These are phyloP conservation scores for Triplophysa rosa DNA, from an alignment of 2,113 vertebrate genomes.

Conservation along the genomic window DNA sequence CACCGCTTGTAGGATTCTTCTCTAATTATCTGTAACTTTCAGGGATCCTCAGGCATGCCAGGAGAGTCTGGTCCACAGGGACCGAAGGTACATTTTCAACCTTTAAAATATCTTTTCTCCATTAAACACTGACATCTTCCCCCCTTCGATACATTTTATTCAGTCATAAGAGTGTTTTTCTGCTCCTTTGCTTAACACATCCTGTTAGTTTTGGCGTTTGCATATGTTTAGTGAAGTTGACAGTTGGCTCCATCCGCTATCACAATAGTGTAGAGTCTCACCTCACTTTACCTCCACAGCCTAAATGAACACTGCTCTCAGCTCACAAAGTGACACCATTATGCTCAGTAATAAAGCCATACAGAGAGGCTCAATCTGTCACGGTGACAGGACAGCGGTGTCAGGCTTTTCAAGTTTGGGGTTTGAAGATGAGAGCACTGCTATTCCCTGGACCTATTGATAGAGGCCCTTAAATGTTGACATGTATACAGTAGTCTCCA, in stretches of 20 bases:
- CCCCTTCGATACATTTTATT: neutral
- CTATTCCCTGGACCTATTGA: conserved; percentile 46
- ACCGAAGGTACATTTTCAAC: conserved; percentile 79
- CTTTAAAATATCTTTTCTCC: conserved; percentile 24
- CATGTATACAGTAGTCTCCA: neutral
- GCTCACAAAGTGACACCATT: neutral
- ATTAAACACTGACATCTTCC: conserved; percentile 11
- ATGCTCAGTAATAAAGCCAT: conserved; percentile 46
- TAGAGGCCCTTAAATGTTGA: conserved; percentile 8
- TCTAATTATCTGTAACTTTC: conserved; percentile 32
- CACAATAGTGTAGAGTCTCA: conserved; percentile 4
- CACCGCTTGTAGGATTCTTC: conserved; percentile 4
- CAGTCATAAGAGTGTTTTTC: neutral
- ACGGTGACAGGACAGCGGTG: conserved; percentile 69
- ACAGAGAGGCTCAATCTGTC: conserved; percentile 72
- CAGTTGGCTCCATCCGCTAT: conserved; percentile 8
- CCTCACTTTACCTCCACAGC: neutral
- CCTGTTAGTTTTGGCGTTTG: neutral
- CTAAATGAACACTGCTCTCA: conserved; percentile 19
- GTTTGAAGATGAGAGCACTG: conserved; percentile 63
- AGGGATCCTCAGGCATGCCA: conserved; percentile 83
- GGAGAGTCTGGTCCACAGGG: conserved; percentile 79
- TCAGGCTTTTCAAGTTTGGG: conserved; percentile 66
- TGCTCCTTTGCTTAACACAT: neutral
- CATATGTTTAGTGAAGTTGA: conserved; percentile 10